Conservation (phyloP, 2,797 vertebrate genomes). For the Mormyrus hasselquistii region DNA sequence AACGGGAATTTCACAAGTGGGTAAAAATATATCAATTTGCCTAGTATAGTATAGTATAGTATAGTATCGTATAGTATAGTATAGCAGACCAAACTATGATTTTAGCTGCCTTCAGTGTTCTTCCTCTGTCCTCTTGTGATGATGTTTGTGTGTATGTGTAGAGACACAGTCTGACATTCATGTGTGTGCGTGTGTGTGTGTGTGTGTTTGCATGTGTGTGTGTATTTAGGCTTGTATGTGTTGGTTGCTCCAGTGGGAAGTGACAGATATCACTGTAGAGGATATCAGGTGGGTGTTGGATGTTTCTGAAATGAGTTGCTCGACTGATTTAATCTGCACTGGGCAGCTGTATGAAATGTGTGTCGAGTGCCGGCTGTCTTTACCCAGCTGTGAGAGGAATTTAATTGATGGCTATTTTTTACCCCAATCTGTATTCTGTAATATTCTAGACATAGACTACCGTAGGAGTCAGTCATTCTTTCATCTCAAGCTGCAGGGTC, state of each 20-base stretch:
- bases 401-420: slow-evolving; percentile 4
- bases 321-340: background rate
- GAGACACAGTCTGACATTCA: background rate
- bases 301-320: background rate
- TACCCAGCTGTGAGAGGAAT: background rate
- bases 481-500: background rate
- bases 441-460: background rate
- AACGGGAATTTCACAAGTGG: background rate
- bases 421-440: background rate
- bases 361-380: background rate
- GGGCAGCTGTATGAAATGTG: background rate
- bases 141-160: background rate
- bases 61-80: background rate
- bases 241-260: background rate
- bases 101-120: background rate
- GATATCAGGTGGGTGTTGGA: background rate
- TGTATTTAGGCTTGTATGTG: slow-evolving; percentile 4
- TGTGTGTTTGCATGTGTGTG: background rate
- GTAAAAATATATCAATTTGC: background rate
- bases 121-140: background rate
- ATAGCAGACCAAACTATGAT: background rate
- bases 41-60: background rate
- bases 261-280: background rate
- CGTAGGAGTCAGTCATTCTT: background rate
- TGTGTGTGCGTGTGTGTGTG: background rate